Evolutionary conservation across 2,888 invertebrate species (phyloP).

Genomic region (Strigamia crassipes): DNA sequence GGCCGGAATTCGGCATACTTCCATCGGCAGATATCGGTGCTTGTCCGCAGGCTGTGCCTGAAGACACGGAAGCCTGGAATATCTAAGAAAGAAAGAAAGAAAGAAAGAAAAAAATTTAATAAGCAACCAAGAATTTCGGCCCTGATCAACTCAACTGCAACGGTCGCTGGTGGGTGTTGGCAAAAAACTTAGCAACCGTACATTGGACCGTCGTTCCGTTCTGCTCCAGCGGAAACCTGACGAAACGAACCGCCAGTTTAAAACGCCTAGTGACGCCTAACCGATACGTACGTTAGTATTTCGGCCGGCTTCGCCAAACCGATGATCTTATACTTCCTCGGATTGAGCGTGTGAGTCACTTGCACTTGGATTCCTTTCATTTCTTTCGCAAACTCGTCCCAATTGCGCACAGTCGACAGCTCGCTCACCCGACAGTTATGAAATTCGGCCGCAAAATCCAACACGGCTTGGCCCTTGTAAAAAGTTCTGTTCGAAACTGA

Average conservation of each 20-base stretch:
- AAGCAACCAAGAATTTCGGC: too few species aligned
- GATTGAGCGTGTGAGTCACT: conserved; percentile 18
- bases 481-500: conserved; percentile 49
- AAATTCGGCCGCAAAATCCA: conserved; percentile 46
- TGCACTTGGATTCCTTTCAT: conserved; percentile 36
- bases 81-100: too few species aligned
- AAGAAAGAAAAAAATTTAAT: too few species aligned
- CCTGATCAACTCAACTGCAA: too few species aligned
- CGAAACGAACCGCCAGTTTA: too few species aligned
- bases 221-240: background rate
- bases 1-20: conserved; percentile 44
- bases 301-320: background rate
- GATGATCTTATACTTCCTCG: conserved; percentile 18
- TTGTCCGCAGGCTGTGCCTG: conserved; percentile 49
- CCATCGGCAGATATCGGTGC: conserved; percentile 50
- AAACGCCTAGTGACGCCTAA: too few species aligned
- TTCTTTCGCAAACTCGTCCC: conserved; percentile 3
- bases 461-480: conserved; percentile 47
- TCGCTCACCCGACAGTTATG: background rate
- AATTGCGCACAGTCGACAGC: background rate
- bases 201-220: background rate
- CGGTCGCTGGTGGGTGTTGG: background rate
- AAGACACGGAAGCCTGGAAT: conserved; percentile 47
- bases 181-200: background rate
- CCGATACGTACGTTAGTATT: background rate